Conservation (phyloP, 2,888 invertebrate species). For the Ophraella communa region DNA sequence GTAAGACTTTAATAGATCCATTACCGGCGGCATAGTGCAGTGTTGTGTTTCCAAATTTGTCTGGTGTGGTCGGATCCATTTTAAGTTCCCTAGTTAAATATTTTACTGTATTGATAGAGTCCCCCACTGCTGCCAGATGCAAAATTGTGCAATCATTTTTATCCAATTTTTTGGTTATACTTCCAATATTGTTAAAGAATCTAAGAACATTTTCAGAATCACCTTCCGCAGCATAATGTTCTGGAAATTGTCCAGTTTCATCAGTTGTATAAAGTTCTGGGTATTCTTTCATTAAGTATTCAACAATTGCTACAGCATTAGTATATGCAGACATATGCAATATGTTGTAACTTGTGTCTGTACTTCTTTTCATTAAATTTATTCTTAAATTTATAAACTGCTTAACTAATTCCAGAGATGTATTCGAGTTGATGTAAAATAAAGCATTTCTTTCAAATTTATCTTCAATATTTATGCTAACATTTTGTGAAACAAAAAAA, state of each 20-base stretch:
- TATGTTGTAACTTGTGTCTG: not conserved
- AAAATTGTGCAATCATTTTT: not conserved
- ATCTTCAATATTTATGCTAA: not conserved
- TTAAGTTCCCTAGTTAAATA: not conserved
- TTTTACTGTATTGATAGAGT: constrained; percentile 4
- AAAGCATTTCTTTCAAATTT: not conserved
- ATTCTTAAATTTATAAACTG: not conserved
- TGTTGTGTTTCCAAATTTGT: not conserved
- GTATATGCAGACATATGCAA: constrained; percentile 10
- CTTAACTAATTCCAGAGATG: not conserved
- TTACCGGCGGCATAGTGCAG: constrained; percentile 12
- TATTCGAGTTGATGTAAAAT: constrained; percentile 6
- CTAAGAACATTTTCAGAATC: constrained; percentile 6
- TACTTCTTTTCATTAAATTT: not conserved
- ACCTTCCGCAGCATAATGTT: constrained; percentile 5
- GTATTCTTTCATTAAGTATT: not conserved
- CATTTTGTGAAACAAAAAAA: not conserved
- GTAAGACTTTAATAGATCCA: not conserved
- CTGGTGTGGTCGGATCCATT: not conserved
- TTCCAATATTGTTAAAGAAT: not conserved
- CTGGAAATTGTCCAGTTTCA: constrained; percentile 3
- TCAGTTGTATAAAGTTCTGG: not conserved
- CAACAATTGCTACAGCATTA: constrained; percentile 4
- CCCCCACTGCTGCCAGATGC: constrained; percentile 1
- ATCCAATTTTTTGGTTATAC: not conserved